Evolutionary conservation across 2,888 invertebrate genomes (phyloP).

Genomic region (Lacanobia wlatinum): DNA sequence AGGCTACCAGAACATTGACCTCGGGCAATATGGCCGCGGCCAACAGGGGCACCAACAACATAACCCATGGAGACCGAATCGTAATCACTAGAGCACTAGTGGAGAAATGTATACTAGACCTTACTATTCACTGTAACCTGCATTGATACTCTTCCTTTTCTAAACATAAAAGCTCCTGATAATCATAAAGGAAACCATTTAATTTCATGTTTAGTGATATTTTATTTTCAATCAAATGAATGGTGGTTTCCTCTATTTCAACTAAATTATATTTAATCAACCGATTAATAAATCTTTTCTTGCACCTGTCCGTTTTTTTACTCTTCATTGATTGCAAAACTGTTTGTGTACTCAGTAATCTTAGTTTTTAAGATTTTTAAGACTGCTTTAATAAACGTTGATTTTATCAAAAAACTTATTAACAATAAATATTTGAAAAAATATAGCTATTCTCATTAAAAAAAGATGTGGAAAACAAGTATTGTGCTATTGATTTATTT

Average conservation of each 20-base stretch:
- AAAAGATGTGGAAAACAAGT: too few relatives aligned
- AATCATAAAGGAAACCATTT: background rate
- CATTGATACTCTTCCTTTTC: background rate
- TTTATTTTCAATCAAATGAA: background rate
- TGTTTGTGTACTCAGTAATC: background rate
- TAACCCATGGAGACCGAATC: slow-evolving; percentile 38
- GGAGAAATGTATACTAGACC: background rate
- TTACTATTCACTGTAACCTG: background rate
- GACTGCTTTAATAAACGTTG: background rate
- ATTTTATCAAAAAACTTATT: background rate
- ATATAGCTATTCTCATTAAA: too few relatives aligned
- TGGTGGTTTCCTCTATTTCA: background rate
- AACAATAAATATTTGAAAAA: background rate
- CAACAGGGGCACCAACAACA: slow-evolving; percentile 29
- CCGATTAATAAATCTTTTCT: slow-evolving; percentile 12
- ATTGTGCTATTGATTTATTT: too few relatives aligned
- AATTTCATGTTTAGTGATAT: background rate
- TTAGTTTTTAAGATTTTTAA: background rate
- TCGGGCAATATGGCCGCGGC: slow-evolving; percentile 34
- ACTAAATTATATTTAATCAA: background rate
- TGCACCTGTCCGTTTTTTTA: slow-evolving; percentile 8
- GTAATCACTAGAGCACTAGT: slow-evolving; percentile 14
- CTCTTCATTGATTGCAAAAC: background rate
- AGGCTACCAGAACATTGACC: slow-evolving; percentile 7
- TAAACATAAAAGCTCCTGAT: background rate